These are phyloP conservation scores for Microcaecilia unicolor DNA, from an alignment of 2,797 vertebrate genomes.

Conservation along the genomic window DNA sequence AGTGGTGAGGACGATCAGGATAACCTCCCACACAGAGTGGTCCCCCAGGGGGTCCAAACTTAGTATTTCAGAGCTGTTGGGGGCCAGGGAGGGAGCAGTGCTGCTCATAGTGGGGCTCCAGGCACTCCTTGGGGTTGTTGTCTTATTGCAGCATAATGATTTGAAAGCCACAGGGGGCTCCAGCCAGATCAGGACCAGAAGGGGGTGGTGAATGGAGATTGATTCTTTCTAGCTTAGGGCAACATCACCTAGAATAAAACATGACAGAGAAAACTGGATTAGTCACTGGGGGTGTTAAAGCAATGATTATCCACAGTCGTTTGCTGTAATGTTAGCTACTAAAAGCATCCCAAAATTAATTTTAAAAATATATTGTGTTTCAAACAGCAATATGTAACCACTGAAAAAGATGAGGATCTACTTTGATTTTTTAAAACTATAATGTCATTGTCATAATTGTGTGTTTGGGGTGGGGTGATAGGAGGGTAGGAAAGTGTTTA, in stretches of 20 bases:
- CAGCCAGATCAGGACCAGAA: neutral
- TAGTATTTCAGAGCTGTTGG: constrained; percentile 12
- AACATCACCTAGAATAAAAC: neutral
- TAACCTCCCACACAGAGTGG: constrained; percentile 49
- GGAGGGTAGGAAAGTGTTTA: no score
- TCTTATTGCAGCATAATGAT: neutral
- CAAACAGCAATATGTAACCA: no score
- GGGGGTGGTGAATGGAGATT: neutral
- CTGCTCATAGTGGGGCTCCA: constrained; percentile 10
- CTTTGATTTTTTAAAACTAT: neutral
- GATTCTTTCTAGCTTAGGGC: neutral
- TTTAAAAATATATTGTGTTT: no score
- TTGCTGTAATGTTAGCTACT: no score
- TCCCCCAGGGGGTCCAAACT: constrained; percentile 40
- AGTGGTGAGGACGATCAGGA: constrained; percentile 52
- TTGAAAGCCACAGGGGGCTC: neutral
- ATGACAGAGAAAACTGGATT: neutral
- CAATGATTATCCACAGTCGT: no score
- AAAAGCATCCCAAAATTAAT: no score
- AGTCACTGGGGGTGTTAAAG: neutral
- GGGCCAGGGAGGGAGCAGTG: neutral
- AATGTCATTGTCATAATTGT: neutral
- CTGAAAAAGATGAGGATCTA: neutral
- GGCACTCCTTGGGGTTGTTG: neutral
- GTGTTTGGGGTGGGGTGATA: neutral